Evolutionary conservation across 2,797 vertebrate species (phyloP).

Genomic region (Sebastes trivittatus): DNA sequence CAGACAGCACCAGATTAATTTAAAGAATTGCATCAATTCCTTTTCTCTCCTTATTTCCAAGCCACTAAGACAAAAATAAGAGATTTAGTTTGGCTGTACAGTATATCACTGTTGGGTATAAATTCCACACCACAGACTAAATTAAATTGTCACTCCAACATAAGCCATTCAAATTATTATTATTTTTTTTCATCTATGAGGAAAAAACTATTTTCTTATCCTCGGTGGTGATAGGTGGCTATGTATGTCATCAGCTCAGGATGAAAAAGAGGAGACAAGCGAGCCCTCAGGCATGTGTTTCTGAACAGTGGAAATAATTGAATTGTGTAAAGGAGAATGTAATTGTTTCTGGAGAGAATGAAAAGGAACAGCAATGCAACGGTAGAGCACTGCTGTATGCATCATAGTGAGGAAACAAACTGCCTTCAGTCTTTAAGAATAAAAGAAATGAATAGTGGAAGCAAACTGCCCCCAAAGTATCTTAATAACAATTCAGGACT

Average conservation of each 20-base stretch:
- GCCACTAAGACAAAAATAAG: conserved; percentile 29
- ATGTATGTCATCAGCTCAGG: conserved; percentile 65
- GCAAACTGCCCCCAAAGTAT: conserved; percentile 11
- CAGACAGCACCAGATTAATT: conserved; percentile 36
- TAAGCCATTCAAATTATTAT: conserved; percentile 64
- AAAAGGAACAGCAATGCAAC: conserved; percentile 15
- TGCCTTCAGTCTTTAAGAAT: conserved; percentile 12
- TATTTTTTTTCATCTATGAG: conserved; percentile 53
- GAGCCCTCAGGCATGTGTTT: conserved; percentile 62
- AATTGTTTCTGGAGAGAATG: conserved; percentile 69
- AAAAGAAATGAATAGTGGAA: conserved; percentile 10
- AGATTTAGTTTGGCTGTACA: conserved; percentile 42
- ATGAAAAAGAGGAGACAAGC: conserved; percentile 64
- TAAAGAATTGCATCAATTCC: conserved; percentile 41
- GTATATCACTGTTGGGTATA: conserved; percentile 36
- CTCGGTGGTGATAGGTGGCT: conserved; percentile 48
- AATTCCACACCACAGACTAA: conserved; percentile 53
- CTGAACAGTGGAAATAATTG: conserved; percentile 68
- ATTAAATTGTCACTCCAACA: conserved; percentile 78
- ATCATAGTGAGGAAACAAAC: conserved; percentile 39
- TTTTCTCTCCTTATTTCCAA: conserved; percentile 18
- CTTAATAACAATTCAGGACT: conserved; percentile 18
- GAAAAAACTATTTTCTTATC: conserved; percentile 39
- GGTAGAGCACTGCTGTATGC: not conserved
- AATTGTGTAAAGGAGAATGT: conserved; percentile 74